Conservation (phyloP, 2,113 vertebrate genomes). For the Manacus vitellinus region DNA sequence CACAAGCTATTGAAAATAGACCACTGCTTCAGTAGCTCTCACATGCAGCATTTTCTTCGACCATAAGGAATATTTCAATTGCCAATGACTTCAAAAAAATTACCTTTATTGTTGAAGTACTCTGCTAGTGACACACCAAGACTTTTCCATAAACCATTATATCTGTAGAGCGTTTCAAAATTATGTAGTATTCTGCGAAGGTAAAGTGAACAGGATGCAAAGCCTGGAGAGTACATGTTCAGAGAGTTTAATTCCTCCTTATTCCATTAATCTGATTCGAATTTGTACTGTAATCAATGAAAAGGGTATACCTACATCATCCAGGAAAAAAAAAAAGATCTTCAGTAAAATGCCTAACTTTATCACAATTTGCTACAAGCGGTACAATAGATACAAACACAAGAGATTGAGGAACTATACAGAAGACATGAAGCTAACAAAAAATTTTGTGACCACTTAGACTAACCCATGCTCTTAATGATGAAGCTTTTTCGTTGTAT, state of each 20-base stretch:
- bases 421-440: neutral
- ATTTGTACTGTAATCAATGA: neutral
- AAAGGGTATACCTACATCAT: neutral
- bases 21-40: neutral
- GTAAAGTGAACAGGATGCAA: neutral
- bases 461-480: neutral
- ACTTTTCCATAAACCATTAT: neutral
- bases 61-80: neutral
- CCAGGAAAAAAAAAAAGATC: neutral
- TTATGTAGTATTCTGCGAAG: neutral
- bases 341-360: neutral
- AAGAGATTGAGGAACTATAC: neutral
- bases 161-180: neutral
- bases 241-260: neutral
- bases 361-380: neutral
- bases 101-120: neutral
- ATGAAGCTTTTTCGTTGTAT: neutral
- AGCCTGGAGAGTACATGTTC: neutral
- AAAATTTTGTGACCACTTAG: neutral
- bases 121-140: neutral
- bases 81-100: neutral
- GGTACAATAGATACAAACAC: neutral
- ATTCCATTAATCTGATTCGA: neutral
- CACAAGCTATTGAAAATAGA: neutral
- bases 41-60: neutral